A percentile compares a stretch with the other conserved stretches of the same genome.
These are phyloP conservation scores for Silurus lanzhouensis DNA, from an alignment of 2,797 vertebrate genomes.

Conservation along the genomic window DNA sequence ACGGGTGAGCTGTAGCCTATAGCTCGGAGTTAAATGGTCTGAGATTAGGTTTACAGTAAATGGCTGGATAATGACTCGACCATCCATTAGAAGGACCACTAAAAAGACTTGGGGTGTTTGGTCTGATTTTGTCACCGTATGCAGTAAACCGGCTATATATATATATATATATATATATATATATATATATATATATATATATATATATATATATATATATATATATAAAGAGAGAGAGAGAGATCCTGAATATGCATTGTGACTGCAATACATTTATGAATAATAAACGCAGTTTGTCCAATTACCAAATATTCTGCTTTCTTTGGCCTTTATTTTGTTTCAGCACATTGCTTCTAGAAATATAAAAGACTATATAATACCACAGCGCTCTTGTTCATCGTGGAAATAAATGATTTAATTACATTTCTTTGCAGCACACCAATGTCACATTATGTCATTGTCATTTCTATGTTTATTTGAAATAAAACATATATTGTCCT, in stretches of 20 bases:
- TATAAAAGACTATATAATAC: neutral
- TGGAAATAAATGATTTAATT: neutral
- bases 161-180: too few species aligned
- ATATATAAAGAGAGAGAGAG: too few species aligned
- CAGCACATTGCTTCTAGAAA: neutral
- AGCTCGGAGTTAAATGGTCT: constrained; percentile 15
- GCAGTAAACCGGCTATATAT: neutral
- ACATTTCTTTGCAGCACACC: neutral
- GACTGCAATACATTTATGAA: neutral
- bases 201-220: too few species aligned
- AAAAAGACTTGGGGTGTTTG: neutral
- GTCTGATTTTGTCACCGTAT: neutral
- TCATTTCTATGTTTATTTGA: neutral
- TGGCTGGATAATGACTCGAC: neutral
- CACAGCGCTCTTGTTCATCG: neutral
- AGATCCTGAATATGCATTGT: neutral
- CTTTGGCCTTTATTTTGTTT: neutral
- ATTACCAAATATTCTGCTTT: neutral
- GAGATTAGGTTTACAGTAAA: constrained; percentile 42
- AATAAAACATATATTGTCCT: constrained; percentile 10
- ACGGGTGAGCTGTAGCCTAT: constrained; percentile 27
- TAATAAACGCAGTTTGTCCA: neutral
- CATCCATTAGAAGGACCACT: neutral
- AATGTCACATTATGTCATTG: neutral
- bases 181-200: too few species aligned